Evolutionary conservation across 2,113 vertebrate genomes (phyloP).

Genomic region (Campylomormyrus tamandua): DNA sequence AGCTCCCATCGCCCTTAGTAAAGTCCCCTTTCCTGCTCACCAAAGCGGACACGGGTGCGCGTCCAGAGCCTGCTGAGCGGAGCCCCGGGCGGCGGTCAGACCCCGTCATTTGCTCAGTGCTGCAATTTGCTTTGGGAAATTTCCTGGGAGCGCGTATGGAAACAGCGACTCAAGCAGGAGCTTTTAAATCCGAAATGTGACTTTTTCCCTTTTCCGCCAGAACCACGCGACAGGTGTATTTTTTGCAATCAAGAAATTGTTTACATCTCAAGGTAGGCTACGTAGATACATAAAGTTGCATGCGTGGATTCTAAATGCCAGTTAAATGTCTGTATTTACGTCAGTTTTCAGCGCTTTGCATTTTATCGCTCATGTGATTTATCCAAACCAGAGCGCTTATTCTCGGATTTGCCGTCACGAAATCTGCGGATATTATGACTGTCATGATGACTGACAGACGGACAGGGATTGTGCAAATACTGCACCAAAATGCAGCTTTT

Average conservation of each 20-base stretch:
- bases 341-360: not conserved
- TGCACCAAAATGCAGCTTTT: slow-evolving; percentile 45
- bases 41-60: not conserved
- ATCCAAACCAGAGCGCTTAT: not conserved
- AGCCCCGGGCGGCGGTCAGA: slow-evolving; percentile 14
- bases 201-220: slow-evolving; percentile 27
- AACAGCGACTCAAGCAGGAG: slow-evolving; percentile 25
- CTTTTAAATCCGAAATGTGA: slow-evolving; percentile 56
- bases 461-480: slow-evolving; percentile 30
- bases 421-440: not conserved
- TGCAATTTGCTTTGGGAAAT: slow-evolving; percentile 21
- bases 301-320: slow-evolving; percentile 13
- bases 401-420: not conserved
- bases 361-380: slow-evolving; percentile 1
- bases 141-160: slow-evolving; percentile 39
- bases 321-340: slow-evolving; percentile 9
- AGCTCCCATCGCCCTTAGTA: slow-evolving; percentile 4
- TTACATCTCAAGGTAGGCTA: slow-evolving; percentile 51
- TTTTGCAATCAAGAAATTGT: slow-evolving; percentile 40
- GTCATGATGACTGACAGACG: slow-evolving; percentile 28
- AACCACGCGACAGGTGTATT: slow-evolving; percentile 35
- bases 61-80: slow-evolving; percentile 2
- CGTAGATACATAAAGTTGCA: slow-evolving; percentile 14
- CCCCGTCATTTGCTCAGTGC: slow-evolving; percentile 27
- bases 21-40: not conserved